Base-by-base conservation (phyloP, 2,113 vertebrate genomes). In the Strigops habroptila region DNA sequence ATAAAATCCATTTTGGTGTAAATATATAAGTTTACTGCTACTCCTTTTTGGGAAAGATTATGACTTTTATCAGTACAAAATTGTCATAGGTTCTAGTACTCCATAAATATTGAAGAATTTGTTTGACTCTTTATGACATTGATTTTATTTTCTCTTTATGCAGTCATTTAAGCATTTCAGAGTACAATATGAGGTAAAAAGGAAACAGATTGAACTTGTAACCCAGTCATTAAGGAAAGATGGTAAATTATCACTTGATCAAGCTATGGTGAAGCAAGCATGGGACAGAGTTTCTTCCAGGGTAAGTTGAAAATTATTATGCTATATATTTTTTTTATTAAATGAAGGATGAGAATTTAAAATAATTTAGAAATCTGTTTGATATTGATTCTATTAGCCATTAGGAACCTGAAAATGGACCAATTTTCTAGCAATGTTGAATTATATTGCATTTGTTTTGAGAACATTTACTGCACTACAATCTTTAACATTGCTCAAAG, bases 171-270 rank as follows among this genome's bases (percentile, higher is more conserved):
- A 99, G 96, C 98, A 97, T 96, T 99, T 99, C 97, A 98, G 98
- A 96, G 98, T 98, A 37, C 99, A 99, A 67, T 99, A 99, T 89
- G 99, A 99, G 87, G 97, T 99, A 62, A 99, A 99, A 97, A 99
- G 97, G 94, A 99, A 99, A 92, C 99, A 99, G 94, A 96, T 98
- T 18, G 99, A 99, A 83, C 95, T 97, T 25, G 96, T 98, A 92
- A 97, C 99, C 18, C 98, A 99, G 90, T 99, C 99, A 1, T 37
- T 98, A 65, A 97, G 99, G 53, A 98, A 98, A 95, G 99, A 99
- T 11, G 99, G 99, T 7, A 99, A 99, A 96, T 97, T 99, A 70
- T 99, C 99, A 4, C 99, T 99, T 96, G 99, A 99, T 91, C 99
- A 99, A 97, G 99, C 99, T 3, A 95, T 99, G 91, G 98, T 99